phyloP scores from a whole-genome alignment of 2,888 invertebrate genomes.

The Beris morrisii region DNA sequence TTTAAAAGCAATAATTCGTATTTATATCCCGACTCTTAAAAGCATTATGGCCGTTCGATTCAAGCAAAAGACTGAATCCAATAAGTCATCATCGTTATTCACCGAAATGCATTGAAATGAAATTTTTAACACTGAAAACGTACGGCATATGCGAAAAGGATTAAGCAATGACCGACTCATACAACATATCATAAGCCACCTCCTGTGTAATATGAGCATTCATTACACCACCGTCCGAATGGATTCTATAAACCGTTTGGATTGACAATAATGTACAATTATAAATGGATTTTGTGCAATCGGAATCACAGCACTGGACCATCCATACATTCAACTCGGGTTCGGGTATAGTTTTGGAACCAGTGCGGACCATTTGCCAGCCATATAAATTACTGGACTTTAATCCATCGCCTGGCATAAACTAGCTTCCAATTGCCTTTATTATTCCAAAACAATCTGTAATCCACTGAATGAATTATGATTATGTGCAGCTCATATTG shows the following conservation, averaged over 20 bases:
- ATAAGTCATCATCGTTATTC: conserved; percentile 24
- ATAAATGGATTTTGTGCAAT: conserved; percentile 51
- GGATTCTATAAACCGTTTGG: conserved; percentile 35
- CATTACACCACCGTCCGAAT: conserved; percentile 32
- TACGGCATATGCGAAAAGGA: conserved; percentile 24
- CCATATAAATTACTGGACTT: conserved; percentile 39
- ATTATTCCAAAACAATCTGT: conserved; percentile 43
- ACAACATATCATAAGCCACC: conserved; percentile 31
- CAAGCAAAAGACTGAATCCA: conserved; percentile 9
- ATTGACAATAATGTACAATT: conserved; percentile 45
- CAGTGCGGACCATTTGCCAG: conserved; percentile 37
- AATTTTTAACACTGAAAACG: conserved; percentile 23
- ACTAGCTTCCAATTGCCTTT: conserved; percentile 42
- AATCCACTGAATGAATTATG: conserved; percentile 44
- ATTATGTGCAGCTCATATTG: conserved; percentile 40
- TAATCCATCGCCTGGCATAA: conserved; percentile 41
- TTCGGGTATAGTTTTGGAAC: conserved; percentile 19
- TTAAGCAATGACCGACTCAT: conserved; percentile 22
- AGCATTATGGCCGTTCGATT: no score
- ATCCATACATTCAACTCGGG: background rate
- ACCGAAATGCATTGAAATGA: conserved; percentile 17
- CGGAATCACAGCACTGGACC: conserved; percentile 39
- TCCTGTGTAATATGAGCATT: conserved; percentile 33
- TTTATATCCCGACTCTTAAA: no score
- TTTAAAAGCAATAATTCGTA: no score